Evolutionary conservation across 2,797 vertebrate species (phyloP), one percentile per base, ranked within the genome.

Genomic region (Anisognathus igniventris): DNA sequence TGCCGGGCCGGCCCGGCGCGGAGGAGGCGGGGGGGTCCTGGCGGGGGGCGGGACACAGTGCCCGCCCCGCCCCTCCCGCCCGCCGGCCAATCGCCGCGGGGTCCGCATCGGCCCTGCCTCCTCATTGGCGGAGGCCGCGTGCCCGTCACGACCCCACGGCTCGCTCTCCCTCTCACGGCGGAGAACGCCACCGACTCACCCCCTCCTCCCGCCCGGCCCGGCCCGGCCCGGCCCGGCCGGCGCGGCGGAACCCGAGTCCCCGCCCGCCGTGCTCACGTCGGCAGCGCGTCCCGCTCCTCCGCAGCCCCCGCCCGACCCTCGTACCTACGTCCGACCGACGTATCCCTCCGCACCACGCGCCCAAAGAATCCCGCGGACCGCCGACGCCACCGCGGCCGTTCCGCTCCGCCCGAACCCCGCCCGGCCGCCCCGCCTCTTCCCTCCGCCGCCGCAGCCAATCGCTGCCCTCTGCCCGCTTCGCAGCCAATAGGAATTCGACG

Each of bases 1-100:
- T 76, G 96, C 76, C 92, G 96, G 82, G 65, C 82, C 65, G 47
- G 82, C 92, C 86, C 92, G 90, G 87, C 86, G 64, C 83, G 83
- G 70, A 81, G 83, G 65, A 31, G 57, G 85, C 35, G 66, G 66
- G 30, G 78, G 40, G 33, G 83, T 76, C 72, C 39, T 57, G 12
- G 47, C 54, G 61, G 53, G 21, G 19, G 68, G 82, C 5, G 77
- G 78, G 64, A 44, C 88, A 12, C 24, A 14, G 7, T 11, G 4
- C 81, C 20, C 18, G 73, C 94, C 39, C 94, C 92, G 47, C 85
- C 95, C 72, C 4, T 39, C n/a, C 74, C n/a, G 33, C 51, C 79
- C 84, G 47, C 66, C 19, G 60, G 81, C 94, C 94, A 90, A 93
- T 93, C 68, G 50, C 74, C 70, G 70, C 65, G 22, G 86, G 78